A percentile compares a stretch with the other conserved stretches of the same genome.
Evolutionary conservation across 2,888 invertebrate species (phyloP).

Genomic region (Lysandra bellargus): DNA sequence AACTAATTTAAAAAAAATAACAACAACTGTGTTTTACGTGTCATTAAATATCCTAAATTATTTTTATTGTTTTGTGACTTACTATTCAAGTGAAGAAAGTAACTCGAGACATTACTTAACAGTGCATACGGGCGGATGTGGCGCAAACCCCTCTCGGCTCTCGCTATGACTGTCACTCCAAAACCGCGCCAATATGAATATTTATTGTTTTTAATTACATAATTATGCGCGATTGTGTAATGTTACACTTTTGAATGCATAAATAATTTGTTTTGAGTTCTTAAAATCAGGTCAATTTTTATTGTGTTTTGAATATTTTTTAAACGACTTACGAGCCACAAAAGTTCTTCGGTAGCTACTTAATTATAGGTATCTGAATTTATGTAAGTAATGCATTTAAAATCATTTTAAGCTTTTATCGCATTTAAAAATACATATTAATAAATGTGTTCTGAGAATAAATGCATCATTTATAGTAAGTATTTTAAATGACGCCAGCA

Average conservation of each 20-base stretch:
- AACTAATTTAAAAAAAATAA: background rate
- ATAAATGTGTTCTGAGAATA: no score
- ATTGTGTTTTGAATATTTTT: no score
- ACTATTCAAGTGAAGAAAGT: conserved; percentile 13
- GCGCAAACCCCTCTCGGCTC: background rate
- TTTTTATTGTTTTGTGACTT: background rate
- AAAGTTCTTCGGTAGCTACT: no score
- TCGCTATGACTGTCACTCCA: conserved; percentile 1
- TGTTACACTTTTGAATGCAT: conserved; percentile 13
- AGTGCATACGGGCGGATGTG: conserved; percentile 11
- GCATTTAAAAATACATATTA: no score
- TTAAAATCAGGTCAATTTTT: background rate
- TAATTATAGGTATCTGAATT: background rate
- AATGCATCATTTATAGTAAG: no score
- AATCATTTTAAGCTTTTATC: no score
- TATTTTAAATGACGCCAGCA: no score
- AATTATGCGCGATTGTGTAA: conserved; percentile 8
- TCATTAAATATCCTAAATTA: no score
- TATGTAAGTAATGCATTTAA: no score
- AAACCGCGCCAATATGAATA: conserved; percentile 22
- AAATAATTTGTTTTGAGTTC: background rate
- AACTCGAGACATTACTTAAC: conserved; percentile 11
- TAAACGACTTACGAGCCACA: background rate
- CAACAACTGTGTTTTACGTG: no score
- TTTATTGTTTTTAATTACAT: background rate